phyloP scores from a whole-genome alignment of 2,888 invertebrate genomes.

The Capitulum mitella region DNA sequence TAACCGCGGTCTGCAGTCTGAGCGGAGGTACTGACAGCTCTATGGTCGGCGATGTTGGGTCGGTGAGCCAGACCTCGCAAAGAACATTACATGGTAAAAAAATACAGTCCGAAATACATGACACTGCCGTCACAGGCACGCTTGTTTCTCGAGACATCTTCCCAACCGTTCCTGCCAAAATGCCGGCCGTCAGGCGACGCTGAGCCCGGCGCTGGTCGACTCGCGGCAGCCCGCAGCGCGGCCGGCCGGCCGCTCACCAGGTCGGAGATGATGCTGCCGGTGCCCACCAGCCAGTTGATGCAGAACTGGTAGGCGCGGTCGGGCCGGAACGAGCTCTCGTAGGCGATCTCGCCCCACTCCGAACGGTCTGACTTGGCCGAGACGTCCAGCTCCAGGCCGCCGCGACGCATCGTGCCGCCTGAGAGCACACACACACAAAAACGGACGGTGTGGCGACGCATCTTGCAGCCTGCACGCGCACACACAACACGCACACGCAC shows the following conservation, averaged over 20 bases:
- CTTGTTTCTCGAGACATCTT: no score
- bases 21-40: no score
- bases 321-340: slow-evolving; percentile 80
- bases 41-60: no score
- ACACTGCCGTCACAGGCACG: no score
- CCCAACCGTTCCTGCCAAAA: no score
- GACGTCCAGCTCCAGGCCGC: slow-evolving; percentile 77
- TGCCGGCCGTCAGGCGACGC: no score
- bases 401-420: neutral
- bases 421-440: neutral
- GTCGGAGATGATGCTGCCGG: slow-evolving; percentile 89
- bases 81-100: no score
- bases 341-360: slow-evolving; percentile 91
- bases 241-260: slow-evolving; percentile 55
- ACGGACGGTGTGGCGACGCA: neutral
- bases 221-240: no score
- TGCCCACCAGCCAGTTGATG: slow-evolving; percentile 94
- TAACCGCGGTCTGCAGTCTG: no score
- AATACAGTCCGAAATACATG: no score
- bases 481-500: neutral
- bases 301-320: slow-evolving; percentile 90
- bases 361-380: slow-evolving; percentile 77
- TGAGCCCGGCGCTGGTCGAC: no score
- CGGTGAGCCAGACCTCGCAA: no score
- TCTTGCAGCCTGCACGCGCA: neutral